Percentiles rank a stretch among this genome's conserved stretches.
These are phyloP conservation scores for Cheirogaleus medius DNA, from an alignment of 2,113 vertebrate species.

Conservation along the genomic window DNA sequence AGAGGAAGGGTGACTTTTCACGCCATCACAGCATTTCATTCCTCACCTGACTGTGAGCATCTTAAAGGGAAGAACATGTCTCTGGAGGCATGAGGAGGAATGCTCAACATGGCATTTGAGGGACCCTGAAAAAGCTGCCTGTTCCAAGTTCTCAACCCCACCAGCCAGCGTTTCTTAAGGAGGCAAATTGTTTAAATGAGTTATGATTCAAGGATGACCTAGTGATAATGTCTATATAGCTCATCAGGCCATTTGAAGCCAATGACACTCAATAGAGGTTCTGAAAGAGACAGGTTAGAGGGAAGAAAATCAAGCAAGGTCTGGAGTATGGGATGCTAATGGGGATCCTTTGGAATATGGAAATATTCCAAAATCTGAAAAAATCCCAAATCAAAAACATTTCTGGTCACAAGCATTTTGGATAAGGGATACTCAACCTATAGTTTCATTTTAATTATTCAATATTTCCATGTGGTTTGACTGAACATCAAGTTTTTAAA, in stretches of 20 bases:
- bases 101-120: rapidly evolving
- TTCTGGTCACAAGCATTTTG: not conserved
- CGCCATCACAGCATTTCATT: not conserved
- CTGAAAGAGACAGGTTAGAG: not conserved
- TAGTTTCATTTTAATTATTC: not conserved
- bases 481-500: not conserved
- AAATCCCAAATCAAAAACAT: not conserved
- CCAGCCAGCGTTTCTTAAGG: not conserved
- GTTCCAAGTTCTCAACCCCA: not conserved
- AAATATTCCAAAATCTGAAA: not conserved
- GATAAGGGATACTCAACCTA: not conserved
- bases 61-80: not conserved
- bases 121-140: not conserved
- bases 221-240: too few relatives aligned
- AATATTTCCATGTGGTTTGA: not conserved
- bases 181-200: not conserved
- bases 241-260: not conserved
- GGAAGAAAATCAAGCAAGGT: not conserved
- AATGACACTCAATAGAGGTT: not conserved
- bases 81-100: not conserved
- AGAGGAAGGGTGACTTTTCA: not conserved
- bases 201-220: not conserved
- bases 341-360: not conserved
- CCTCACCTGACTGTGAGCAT: not conserved
- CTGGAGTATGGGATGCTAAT: not conserved